Evolutionary conservation across 2,113 vertebrate species (phyloP), one percentile per base, ranked within the genome.

Genomic region (Hymenochirus boettgeri): DNA sequence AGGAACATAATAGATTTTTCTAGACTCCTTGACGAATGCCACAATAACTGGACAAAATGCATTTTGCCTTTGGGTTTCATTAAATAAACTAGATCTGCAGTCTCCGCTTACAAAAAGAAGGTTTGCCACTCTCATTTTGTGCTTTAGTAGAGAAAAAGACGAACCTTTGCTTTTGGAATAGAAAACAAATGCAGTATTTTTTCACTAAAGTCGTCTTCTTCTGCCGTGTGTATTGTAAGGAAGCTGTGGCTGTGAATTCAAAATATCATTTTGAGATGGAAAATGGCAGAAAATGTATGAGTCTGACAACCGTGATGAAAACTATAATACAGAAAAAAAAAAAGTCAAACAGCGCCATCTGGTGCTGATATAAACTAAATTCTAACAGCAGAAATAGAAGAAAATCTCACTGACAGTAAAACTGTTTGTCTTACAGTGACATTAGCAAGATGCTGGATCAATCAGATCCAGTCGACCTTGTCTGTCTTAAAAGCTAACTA

Each of bases 401-500:
- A 6, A 7, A 52, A 27, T 25, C 53, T 54, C 9, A 27, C 53
- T 46, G 48, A 45, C 26, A 53, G 45, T 72, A 66, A 53, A 26
- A 11, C 0, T 0, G 66, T 70, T 72, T 66, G 63, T 70, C 62
- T 75, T 73, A 60, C 61, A 71, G 1, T 71, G 57, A 64, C 71
- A 2, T 33, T 72, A 75, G 70, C 50, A 59, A 73, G 67, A 67
- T 73, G 57, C 61, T 73, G 72, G 71, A 78, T 79, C 70, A 63
- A 75, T 83, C 70, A 78, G 67, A 65, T 1, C 54, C 4, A 2
- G 57, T 67, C 79, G 75, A 82, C 79, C 79, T 78, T 78, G 71
- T 61, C 65, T 72, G 74, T 55, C 78, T 79, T 72, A 72, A 61
- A 75, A 81, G 73, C 73, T 79, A 82, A 84, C 79, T 71, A 71